Evolutionary conservation across 2,797 vertebrate genomes (phyloP).

Genomic region (Phoxinus dragarum): DNA sequence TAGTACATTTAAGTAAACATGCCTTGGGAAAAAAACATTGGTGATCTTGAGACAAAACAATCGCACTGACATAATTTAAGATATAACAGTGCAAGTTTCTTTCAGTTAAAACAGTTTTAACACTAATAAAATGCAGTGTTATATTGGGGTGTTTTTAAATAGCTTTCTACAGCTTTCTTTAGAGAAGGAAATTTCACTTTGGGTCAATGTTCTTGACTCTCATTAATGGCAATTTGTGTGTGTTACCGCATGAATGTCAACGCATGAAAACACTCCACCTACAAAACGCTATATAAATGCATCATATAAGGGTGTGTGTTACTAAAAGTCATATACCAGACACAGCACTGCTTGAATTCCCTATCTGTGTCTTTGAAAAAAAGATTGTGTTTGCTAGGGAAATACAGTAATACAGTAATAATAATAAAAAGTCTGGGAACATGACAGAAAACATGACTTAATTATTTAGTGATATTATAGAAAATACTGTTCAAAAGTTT

Average conservation of each 20-base stretch:
- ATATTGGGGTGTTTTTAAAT: not conserved
- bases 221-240: not conserved
- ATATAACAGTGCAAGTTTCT: too few relatives aligned
- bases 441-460: conserved; percentile 3
- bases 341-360: conserved; percentile 69
- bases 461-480: not conserved
- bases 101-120: not conserved
- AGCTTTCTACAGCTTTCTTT: not conserved
- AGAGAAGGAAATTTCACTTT: not conserved
- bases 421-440: not conserved
- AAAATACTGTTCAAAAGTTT: not conserved
- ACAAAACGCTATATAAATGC: not conserved
- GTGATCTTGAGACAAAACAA: too few relatives aligned
- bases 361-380: conserved; percentile 50
- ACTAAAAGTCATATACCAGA: not conserved
- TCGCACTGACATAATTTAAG: too few relatives aligned
- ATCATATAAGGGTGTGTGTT: not conserved
- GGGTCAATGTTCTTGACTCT: too few relatives aligned
- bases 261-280: not conserved
- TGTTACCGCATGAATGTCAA: not conserved
- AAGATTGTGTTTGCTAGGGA: not conserved
- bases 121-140: not conserved
- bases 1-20: too few relatives aligned
- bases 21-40: too few relatives aligned
- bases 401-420: not conserved